Base-by-base conservation (phyloP, 30 jellyfish, hydroid and myxozoan genomes). In the Aurelia sp. region DNA sequence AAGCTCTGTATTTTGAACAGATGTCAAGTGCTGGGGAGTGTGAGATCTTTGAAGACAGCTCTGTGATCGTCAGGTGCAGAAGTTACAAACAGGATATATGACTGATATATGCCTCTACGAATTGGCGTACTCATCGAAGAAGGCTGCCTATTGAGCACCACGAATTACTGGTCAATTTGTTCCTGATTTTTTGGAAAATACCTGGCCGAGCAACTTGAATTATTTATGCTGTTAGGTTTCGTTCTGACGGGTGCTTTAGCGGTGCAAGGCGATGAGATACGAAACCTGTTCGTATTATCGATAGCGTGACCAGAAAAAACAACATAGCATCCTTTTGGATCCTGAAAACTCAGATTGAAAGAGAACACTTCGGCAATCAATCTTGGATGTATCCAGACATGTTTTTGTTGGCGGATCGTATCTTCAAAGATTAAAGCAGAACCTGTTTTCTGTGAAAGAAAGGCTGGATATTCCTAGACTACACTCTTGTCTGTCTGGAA, bases 261-360 rank as follows among this genome's bases (percentile, higher is more conserved):
- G 47, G 88, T 77, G 33, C 77, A 27, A 60, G 35, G 88, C 41
- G 67, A 62, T 22, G 33, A 76, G 63, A 20, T 77, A 21, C 67
- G 88, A 53, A 77, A 53, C 72, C 77, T 69, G 80, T 55, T 21
- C 62, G 4, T 48, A 13, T 18, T 21, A 59, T 59, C 69, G 33
- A n/a, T 77, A 77, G 78, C 88, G 88, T 77, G 88, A 77, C 88
- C 88, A 38, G 61, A 35, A 31, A 77, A 59, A 77, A 61, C 88
- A 77, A 77, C 88, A 60, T 21, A 19, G 55, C 17, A 13, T 22
- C 38, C 9, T 30, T 59, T 12, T 68, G 47, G 61, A 12, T 38
- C 3, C 44, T 72, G 8, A 21, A 15, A 35, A 59, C 35, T n/a
- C 24, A 59, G 13, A 18, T 9, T 38, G 69, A 59, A 59, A 9